Conservation (phyloP, 2,797 vertebrate genomes). For the Phyllotis vaccarum region DNA sequence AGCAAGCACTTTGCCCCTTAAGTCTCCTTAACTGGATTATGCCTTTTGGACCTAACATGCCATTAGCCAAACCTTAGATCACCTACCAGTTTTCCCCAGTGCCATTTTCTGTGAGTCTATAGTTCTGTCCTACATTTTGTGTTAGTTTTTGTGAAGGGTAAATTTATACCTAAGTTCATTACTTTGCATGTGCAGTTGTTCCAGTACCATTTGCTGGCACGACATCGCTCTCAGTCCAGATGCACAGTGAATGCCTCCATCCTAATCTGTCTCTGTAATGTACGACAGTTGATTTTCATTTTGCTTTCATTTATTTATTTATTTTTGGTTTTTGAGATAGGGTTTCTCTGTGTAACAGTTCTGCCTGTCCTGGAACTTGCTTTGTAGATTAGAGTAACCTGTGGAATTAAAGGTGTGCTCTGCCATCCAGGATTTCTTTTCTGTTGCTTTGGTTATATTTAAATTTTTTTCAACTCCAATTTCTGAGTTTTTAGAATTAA, state of each 20-base stretch:
- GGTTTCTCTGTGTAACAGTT: background rate
- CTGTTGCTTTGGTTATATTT: conserved; percentile 1
- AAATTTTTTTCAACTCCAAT: background rate
- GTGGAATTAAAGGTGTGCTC: background rate
- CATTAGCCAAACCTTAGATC: background rate
- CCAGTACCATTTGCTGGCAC: background rate
- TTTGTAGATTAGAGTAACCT: background rate
- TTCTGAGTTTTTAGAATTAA: conserved; percentile 32
- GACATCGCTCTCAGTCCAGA: background rate
- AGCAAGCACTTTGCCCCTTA: no score
- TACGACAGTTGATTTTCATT: conserved; percentile 19
- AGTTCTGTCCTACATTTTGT: background rate
- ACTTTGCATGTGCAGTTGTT: background rate
- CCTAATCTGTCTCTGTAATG: background rate
- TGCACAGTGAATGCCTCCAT: background rate
- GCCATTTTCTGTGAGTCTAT: background rate
- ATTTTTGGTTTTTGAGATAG: background rate
- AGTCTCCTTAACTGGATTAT: background rate
- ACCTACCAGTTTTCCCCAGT: background rate
- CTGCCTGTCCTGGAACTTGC: background rate
- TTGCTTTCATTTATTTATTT: background rate
- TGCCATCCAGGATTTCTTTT: background rate
- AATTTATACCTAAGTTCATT: background rate
- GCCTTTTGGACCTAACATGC: background rate
- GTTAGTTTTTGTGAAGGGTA: background rate